Conservation (phyloP, 1,140 invertebrate species). For the Lutraria rhynchaena region DNA sequence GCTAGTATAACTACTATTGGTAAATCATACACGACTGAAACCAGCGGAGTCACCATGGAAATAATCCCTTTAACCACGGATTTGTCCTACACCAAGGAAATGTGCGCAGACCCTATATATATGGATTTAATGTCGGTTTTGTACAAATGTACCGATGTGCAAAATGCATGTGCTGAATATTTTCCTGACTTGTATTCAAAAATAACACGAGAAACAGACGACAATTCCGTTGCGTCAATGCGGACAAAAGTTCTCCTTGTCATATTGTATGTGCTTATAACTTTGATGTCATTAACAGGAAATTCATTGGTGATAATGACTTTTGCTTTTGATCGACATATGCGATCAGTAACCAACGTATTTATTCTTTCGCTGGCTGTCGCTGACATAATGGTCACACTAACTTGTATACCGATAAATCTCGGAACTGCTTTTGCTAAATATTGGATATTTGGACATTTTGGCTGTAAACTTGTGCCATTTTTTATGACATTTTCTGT, state of each 20-base stretch:
- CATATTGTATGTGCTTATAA: slow-evolving; percentile 64
- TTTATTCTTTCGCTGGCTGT: slow-evolving; percentile 72
- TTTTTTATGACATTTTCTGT: slow-evolving; percentile 70
- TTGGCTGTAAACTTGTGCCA: slow-evolving; percentile 70
- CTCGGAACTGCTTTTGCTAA: slow-evolving; percentile 59
- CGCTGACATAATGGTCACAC: slow-evolving; percentile 68
- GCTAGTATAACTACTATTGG: too few relatives aligned
- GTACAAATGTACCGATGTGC: too few relatives aligned
- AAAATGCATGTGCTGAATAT: background rate
- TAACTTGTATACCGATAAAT: slow-evolving; percentile 68
- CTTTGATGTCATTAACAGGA: slow-evolving; percentile 64
- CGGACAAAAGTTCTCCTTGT: slow-evolving; percentile 51
- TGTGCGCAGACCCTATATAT: too few relatives aligned
- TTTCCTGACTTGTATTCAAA: slow-evolving; percentile 29
- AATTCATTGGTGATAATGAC: slow-evolving; percentile 70
- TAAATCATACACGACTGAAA: too few relatives aligned
- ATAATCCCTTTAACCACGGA: too few relatives aligned
- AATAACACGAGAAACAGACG: background rate
- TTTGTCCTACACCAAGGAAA: too few relatives aligned
- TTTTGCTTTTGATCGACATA: slow-evolving; percentile 64
- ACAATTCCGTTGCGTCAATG: background rate
- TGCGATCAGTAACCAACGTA: slow-evolving; percentile 73
- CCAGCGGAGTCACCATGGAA: too few relatives aligned
- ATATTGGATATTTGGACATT: slow-evolving; percentile 70
- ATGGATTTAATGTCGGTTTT: too few relatives aligned